These are phyloP conservation scores for Gymnosoma rotundatum DNA, from an alignment of 2,888 invertebrate genomes.

Conservation along the genomic window DNA sequence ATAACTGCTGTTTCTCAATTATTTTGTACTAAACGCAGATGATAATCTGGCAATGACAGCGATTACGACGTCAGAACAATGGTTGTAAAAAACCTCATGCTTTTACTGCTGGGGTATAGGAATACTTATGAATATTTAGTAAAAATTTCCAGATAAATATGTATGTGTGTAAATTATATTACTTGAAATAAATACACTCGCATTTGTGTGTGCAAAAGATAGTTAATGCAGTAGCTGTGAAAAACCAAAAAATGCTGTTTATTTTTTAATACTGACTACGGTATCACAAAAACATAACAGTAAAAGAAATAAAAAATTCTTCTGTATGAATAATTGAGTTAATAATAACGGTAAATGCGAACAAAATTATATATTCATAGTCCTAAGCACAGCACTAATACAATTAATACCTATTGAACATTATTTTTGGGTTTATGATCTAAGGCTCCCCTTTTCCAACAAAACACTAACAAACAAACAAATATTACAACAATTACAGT, in stretches of 20 bases:
- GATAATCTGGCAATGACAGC: constrained; percentile 80
- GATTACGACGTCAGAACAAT: constrained; percentile 79
- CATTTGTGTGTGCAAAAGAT: background rate
- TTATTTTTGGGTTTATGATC: background rate
- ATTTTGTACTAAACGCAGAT: constrained; percentile 73
- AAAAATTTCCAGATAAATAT: too few relatives aligned
- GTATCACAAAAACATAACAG: background rate
- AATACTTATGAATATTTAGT: background rate
- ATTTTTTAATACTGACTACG: background rate
- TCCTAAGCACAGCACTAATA: constrained; percentile 19
- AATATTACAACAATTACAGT: too few relatives aligned
- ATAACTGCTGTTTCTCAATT: constrained; percentile 59
- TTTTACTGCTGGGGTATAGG: constrained; percentile 14
- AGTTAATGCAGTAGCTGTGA: background rate
- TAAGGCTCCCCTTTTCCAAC: background rate
- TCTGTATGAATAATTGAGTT: constrained; percentile 51
- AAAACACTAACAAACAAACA: background rate
- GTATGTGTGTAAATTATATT: too few relatives aligned
- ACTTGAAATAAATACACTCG: too few relatives aligned
- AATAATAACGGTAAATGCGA: constrained; percentile 39
- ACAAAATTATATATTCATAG: constrained; percentile 55
- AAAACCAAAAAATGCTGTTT: background rate
- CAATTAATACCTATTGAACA: background rate
- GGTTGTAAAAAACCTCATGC: constrained; percentile 70
- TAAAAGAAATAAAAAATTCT: constrained; percentile 10